Evolutionary conservation across 1,140 invertebrate genomes (phyloP), one percentile per base, ranked within the genome.

Genomic region (Drosophila mojavensis): DNA sequence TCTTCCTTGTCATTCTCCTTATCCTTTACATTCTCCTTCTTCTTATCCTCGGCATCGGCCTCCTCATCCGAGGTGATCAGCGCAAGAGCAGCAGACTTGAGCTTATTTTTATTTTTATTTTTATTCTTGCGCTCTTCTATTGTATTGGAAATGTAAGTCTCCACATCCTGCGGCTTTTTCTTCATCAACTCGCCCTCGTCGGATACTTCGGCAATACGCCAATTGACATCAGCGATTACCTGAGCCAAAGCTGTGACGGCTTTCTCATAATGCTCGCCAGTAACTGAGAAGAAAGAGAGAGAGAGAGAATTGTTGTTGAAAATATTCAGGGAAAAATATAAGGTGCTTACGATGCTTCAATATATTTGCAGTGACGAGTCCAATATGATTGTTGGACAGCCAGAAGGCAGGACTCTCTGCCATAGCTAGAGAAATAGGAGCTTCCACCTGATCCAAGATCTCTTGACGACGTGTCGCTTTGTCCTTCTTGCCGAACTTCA

Each of bases 401-500:
- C 97, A 97, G 56, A 94, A 94, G 13, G 93, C 75, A 0, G 95
- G 91, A 71, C 97, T 93, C 20, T 93, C 91, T 13, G 92, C 90
- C 33, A 98, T 94, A 39, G 94, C 93, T 20, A 94, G 89, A 2
- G 97, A 92, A 33, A 98, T 92, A 11, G 93, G 93, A 1, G 94
- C 93, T 26, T 95, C 94, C 1, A 97, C 94, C 54, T 94, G 94
- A 24, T 95, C 94, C 10, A 95, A 90, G 5, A 98, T 93, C 93
- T 99, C 98, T 39, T 95, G 93, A 26, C 95, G 94, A 50, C 97
- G 93, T 11, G 95, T 79, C 6, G 95, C 94, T 5, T 94, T 92
- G 28, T 97, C 95, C 92, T 99, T 99, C 91, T 98, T 98, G n/a
- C 94, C 94, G 69, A 94, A 96, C 5, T 93, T 92, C 74, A 97